Evolutionary conservation across 2,888 invertebrate genomes (phyloP), one percentile per base, ranked within the genome.

Genomic region (Diplolepis rosae): DNA sequence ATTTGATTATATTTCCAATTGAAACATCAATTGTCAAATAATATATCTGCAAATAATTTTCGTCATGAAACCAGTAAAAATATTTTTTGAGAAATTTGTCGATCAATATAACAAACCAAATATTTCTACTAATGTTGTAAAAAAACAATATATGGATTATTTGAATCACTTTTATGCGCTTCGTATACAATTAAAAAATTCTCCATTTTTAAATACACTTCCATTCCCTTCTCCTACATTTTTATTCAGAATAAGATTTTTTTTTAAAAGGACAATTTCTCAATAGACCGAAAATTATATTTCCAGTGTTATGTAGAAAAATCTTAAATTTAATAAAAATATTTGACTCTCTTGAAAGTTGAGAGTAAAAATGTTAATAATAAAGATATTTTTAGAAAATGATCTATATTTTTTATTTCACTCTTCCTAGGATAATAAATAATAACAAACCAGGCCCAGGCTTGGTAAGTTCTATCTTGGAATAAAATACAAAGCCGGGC

Each of bases 341-440:
- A 42, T 42, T 42, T 42, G 18, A 22, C 18, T 61, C 35, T 61
- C 13, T 61, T 13, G 35, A 24, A 61, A n/a, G 24, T n/a, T n/a
- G 22, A 56, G 56, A 56, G 24, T 61, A n/a, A 39, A 61, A 39
- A 50, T 6, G n/a, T 35, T 61, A 61, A 13, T 61, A 61, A 61
- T 61, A 61, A 61, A 61, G n/a, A 39, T 61, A 61, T 61, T 61
- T 61, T 61, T 35, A 61, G 61, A 61, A 61, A 61, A n/a, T 39
- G 24, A 6, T 45, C 2, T 18, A 18, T 2, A n/a, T 42, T 45
- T 45, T 45, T 3, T 45, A 3, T 18, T 9, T 2, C 18, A 2
- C 18, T 15, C 1, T 4, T 18, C 18, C 45, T 18, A 18, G 4
- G 4, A 15, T 6, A 15, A 42, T 42, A 6, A 32, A n/a, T n/a